phyloP scores from a whole-genome alignment of 2,797 vertebrate species.

The Myotis vivesi region DNA sequence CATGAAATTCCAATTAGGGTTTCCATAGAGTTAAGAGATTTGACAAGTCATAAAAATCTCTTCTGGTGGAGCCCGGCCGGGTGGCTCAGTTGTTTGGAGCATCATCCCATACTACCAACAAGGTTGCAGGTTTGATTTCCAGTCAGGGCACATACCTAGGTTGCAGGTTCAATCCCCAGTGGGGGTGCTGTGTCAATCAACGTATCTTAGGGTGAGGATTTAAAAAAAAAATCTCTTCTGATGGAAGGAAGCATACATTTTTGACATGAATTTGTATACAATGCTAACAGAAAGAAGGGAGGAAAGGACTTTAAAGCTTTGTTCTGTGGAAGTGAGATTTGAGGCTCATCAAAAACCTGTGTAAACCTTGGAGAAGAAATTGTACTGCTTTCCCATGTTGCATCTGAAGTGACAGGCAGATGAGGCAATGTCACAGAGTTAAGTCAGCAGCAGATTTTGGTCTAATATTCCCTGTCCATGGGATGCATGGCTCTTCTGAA shows the following conservation, averaged over 20 bases:
- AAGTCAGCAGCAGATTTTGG: not conserved
- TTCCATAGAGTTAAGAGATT: constrained; percentile 22
- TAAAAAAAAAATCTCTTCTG: not conserved
- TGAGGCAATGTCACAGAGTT: not conserved
- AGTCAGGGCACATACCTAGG: not conserved
- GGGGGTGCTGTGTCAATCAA: not conserved
- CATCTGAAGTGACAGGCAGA: not conserved
- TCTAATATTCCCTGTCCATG: not conserved
- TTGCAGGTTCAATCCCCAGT: not conserved
- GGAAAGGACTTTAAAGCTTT: not conserved
- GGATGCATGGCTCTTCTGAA: not conserved
- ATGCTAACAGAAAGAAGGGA: not conserved
- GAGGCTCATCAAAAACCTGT: constrained; percentile 3
- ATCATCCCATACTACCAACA: not conserved
- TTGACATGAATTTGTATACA: constrained; percentile 30
- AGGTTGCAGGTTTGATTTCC: not conserved
- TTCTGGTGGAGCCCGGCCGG: not conserved
- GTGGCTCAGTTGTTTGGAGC: not conserved
- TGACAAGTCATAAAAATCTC: constrained; percentile 36
- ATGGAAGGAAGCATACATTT: not conserved
- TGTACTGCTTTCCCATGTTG: not conserved
- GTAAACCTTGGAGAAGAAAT: not conserved
- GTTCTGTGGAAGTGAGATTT: constrained; percentile 9
- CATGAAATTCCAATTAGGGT: constrained; percentile 41
- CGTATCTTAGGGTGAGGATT: not conserved